Evolutionary conservation across 2,797 vertebrate species (phyloP).

Genomic region (Bovichtus diacanthus): DNA sequence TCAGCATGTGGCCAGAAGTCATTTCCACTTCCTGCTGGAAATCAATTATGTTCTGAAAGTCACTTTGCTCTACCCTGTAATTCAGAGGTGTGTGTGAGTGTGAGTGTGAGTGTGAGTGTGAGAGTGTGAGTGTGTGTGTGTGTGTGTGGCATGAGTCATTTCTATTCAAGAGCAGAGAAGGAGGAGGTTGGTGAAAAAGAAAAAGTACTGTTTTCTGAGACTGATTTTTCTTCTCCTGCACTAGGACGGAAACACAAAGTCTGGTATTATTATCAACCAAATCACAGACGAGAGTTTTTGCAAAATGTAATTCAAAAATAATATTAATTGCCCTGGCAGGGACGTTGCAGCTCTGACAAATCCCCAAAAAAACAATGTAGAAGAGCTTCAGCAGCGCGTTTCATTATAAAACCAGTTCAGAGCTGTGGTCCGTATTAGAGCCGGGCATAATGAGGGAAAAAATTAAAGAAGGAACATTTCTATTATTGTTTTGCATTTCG

Average conservation of each 20-base stretch:
- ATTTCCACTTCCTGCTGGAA: constrained; percentile 24
- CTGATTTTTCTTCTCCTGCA: neutral
- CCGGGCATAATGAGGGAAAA: too few species aligned
- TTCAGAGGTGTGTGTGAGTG: constrained; percentile 10
- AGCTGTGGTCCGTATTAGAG: too few species aligned
- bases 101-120: neutral
- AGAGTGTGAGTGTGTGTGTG: neutral
- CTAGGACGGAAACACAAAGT: neutral
- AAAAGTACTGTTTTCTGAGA: neutral
- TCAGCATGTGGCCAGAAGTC: neutral
- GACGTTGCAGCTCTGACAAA: neutral
- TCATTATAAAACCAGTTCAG: neutral
- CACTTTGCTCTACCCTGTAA: constrained; percentile 20
- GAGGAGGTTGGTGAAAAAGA: neutral
- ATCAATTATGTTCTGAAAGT: constrained; percentile 25
- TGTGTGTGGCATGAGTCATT: constrained; percentile 34
- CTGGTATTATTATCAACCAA: neutral
- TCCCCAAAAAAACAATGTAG: too few species aligned
- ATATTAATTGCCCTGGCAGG: neutral
- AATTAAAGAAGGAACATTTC: too few species aligned
- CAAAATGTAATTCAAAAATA: neutral
- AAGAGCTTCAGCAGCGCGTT: neutral
- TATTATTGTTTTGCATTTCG: too few species aligned
- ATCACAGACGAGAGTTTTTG: neutral
- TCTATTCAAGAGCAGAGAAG: too few species aligned